Conservation (phyloP, 2,888 invertebrate genomes). For the Dynastes tityus region DNA sequence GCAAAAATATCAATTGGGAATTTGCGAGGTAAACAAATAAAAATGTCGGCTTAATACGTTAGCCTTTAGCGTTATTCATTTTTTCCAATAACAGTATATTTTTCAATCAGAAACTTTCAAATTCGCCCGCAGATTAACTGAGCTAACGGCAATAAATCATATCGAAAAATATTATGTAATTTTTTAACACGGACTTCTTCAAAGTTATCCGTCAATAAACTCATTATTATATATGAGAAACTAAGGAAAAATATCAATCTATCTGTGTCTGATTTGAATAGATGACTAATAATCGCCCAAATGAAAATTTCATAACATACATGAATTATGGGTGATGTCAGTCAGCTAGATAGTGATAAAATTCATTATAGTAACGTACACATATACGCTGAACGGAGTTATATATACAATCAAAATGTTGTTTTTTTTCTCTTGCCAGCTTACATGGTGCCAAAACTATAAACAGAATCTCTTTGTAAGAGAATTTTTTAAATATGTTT, state of each 20-base stretch:
- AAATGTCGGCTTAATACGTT: not conserved
- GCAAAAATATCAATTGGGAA: not conserved
- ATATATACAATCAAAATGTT: no score
- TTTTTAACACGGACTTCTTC: constrained; percentile 14
- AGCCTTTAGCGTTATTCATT: not conserved
- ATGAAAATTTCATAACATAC: constrained; percentile 10
- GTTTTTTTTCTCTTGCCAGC: no score
- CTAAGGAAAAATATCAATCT: constrained; percentile 35
- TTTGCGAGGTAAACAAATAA: constrained; percentile 5
- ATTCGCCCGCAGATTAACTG: not conserved
- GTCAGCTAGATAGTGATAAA: not conserved
- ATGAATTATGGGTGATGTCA: constrained; percentile 14
- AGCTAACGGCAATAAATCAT: not conserved
- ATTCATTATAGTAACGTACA: not conserved
- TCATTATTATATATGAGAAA: constrained; percentile 21
- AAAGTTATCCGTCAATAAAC: constrained; percentile 28
- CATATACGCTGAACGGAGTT: not conserved
- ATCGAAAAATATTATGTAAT: constrained; percentile 1
- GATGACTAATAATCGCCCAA: constrained; percentile 32
- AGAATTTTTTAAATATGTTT: no score
- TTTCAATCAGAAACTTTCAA: constrained; percentile 9
- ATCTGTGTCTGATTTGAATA: constrained; percentile 39
- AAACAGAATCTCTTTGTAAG: no score
- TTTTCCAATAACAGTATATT: constrained; percentile 6
- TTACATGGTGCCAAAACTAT: no score